These are phyloP conservation scores for Lateolabrax maculatus DNA, from an alignment of 2,797 vertebrate species.

Conservation along the genomic window DNA sequence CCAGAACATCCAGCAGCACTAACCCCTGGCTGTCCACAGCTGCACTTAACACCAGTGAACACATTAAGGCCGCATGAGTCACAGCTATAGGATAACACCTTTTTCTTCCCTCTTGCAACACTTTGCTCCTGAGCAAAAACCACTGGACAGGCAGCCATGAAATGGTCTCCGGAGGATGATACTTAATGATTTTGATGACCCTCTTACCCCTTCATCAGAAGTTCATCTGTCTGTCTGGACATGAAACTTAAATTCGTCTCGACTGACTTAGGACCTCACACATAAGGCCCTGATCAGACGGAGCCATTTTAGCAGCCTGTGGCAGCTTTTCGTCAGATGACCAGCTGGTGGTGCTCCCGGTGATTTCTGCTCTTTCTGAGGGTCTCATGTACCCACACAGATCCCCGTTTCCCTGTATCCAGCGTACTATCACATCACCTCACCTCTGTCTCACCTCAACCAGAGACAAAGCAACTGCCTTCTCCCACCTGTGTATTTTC, in stretches of 20 bases:
- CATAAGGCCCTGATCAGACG: too few species aligned
- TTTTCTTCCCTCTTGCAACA: background rate
- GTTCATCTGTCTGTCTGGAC: background rate
- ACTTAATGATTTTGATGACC: background rate
- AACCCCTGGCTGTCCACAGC: background rate
- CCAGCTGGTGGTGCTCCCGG: too few species aligned
- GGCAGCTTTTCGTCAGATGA: too few species aligned
- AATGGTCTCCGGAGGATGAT: background rate
- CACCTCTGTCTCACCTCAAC: too few species aligned
- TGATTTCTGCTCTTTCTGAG: too few species aligned
- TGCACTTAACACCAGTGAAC: slow-evolving; percentile 1
- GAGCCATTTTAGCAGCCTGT: too few species aligned
- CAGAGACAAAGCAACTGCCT: too few species aligned
- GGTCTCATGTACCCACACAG: too few species aligned
- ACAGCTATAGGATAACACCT: background rate
- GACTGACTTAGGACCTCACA: too few species aligned
- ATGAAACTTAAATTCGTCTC: background rate
- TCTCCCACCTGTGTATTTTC: too few species aligned
- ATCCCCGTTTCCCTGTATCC: too few species aligned
- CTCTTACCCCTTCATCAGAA: background rate
- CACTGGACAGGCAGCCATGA: background rate
- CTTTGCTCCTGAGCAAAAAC: background rate
- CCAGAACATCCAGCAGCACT: slow-evolving; percentile 17
- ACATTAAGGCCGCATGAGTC: background rate
- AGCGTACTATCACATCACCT: too few species aligned